phyloP scores from a whole-genome alignment of 2,888 invertebrate species.

The Drosophila neonasuta region DNA sequence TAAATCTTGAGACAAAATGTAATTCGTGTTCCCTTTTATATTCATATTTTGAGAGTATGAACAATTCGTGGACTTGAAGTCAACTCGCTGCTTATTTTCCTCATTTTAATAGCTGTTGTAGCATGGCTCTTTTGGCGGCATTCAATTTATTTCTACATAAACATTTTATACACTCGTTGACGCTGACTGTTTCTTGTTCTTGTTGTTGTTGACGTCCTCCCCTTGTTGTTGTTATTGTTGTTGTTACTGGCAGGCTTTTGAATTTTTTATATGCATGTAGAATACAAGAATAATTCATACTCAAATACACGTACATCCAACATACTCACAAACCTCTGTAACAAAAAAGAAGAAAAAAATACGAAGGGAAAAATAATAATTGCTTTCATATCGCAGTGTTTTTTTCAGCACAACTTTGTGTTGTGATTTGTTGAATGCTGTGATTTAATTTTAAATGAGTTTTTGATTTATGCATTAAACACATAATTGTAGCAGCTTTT shows the following conservation, averaged over 20 bases:
- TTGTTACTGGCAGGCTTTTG: slow-evolving; percentile 51
- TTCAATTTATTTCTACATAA: slow-evolving; percentile 72
- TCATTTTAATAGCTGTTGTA: slow-evolving; percentile 61
- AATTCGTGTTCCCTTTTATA: not conserved
- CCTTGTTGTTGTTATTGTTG: slow-evolving; percentile 25
- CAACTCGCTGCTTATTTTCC: slow-evolving; percentile 8
- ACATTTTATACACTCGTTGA: slow-evolving; percentile 65
- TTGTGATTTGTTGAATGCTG: slow-evolving; percentile 69
- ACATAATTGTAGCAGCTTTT: slow-evolving; percentile 68
- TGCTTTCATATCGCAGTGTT: slow-evolving; percentile 54
- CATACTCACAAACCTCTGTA: slow-evolving; percentile 8
- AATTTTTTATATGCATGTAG: slow-evolving; percentile 63
- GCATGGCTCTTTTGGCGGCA: slow-evolving; percentile 46
- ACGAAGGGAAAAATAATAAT: slow-evolving; percentile 45
- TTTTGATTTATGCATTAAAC: slow-evolving; percentile 75
- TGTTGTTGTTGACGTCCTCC: slow-evolving; percentile 28
- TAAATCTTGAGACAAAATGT: too few species aligned
- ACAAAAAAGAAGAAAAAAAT: not conserved
- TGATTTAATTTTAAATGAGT: slow-evolving; percentile 77
- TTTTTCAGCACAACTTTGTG: slow-evolving; percentile 42
- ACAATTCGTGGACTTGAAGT: not conserved
- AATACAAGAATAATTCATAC: slow-evolving; percentile 52
- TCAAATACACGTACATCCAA: slow-evolving; percentile 26
- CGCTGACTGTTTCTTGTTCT: slow-evolving; percentile 35
- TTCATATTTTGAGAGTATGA: slow-evolving; percentile 19